Evolutionary conservation across 2,888 invertebrate species (phyloP).

Genomic region (Monoplex corrugatus): DNA sequence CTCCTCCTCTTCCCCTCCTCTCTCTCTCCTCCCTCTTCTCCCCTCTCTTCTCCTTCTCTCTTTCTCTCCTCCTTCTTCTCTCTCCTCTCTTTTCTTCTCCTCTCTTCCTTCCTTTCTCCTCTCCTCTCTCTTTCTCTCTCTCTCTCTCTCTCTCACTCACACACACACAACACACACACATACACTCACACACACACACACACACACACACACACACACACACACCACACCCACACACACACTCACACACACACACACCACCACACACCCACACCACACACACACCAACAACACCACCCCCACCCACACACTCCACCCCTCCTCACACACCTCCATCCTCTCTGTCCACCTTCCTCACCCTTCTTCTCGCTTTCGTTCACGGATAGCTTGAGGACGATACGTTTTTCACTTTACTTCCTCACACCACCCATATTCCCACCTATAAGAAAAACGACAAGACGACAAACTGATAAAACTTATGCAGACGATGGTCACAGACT

Average conservation of each 20-base stretch:
- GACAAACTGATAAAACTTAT: too few species aligned
- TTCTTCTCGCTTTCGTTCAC: too few species aligned
- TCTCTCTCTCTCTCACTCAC: not conserved
- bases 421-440: too few species aligned
- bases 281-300: too few species aligned
- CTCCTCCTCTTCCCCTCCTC: not conserved
- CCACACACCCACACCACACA: too few species aligned
- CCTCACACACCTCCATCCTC: too few species aligned
- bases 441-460: too few species aligned
- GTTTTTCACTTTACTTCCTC: too few species aligned
- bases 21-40: not conserved
- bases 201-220: not conserved
- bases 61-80: not conserved
- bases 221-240: not conserved
- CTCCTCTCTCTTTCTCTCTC: not conserved
- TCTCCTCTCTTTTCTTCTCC: not conserved
- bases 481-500: too few species aligned
- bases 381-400: too few species aligned
- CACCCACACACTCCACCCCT: too few species aligned
- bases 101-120: not conserved
- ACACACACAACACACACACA: not conserved
- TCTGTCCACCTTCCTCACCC: too few species aligned
- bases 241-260: not conserved
- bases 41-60: not conserved
- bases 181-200: conserved; percentile 5